Conservation (phyloP, 2,888 invertebrate species). For the Iselma pallidipennis region DNA sequence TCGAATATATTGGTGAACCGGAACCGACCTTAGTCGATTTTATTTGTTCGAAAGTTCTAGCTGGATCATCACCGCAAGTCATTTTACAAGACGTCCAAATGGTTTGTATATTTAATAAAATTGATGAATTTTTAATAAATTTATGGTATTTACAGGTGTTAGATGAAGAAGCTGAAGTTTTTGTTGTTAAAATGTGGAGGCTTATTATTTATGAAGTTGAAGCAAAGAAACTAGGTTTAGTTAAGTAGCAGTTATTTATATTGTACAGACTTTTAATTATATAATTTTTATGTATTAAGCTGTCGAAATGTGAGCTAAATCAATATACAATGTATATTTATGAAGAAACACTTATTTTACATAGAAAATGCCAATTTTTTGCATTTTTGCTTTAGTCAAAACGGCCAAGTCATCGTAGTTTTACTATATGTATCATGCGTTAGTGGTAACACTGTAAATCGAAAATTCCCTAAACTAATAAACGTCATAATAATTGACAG, state of each 20-base stretch:
- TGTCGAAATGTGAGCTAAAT: not conserved
- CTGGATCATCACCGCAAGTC: slow-evolving; percentile 89
- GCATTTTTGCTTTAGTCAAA: too few species aligned
- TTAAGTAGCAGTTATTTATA: slow-evolving; percentile 60
- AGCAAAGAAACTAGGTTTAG: slow-evolving; percentile 93
- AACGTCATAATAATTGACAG: not conserved
- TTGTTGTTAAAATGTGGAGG: slow-evolving; percentile 99
- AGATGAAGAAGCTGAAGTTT: slow-evolving; percentile 99
- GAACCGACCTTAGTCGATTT: slow-evolving; percentile 99
- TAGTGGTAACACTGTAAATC: not conserved
- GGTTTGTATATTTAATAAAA: slow-evolving; percentile 62
- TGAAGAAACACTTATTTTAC: not conserved
- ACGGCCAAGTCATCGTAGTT: too few species aligned
- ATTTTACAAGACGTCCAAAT: slow-evolving; percentile 98
- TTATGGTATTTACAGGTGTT: slow-evolving; percentile 73
- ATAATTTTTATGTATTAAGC: slow-evolving; percentile 14
- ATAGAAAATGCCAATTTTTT: too few species aligned
- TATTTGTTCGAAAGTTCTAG: slow-evolving; percentile 97
- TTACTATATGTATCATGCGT: too few species aligned
- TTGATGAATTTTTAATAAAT: not conserved
- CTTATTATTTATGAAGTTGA: slow-evolving; percentile 99
- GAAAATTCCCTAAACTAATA: not conserved
- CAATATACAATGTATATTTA: not conserved
- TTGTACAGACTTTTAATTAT: slow-evolving; percentile 16
- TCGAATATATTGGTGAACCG: slow-evolving; percentile 99